phyloP scores from a whole-genome alignment of 2,888 invertebrate genomes.

The Rutpela maculata region DNA sequence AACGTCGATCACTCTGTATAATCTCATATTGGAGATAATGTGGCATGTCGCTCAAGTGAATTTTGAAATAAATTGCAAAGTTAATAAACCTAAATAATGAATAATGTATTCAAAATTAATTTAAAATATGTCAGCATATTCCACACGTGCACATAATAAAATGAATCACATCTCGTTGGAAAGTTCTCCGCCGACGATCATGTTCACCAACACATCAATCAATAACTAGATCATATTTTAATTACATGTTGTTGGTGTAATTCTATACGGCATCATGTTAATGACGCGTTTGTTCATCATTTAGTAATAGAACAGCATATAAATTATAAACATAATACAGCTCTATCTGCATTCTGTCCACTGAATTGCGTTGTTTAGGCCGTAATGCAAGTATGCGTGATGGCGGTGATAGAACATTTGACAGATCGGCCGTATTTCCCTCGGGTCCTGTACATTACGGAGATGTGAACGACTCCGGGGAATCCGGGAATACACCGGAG shows the following conservation, averaged over 20 bases:
- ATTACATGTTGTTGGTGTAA: constrained; percentile 40
- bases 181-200: background rate
- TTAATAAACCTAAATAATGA: no score
- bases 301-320: constrained; percentile 36
- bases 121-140: background rate
- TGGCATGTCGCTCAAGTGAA: no score
- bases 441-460: constrained; percentile 64
- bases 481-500: constrained; percentile 48
- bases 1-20: no score
- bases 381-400: constrained; percentile 47
- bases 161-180: background rate
- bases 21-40: no score
- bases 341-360: constrained; percentile 28
- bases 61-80: no score
- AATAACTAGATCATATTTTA: constrained; percentile 42
- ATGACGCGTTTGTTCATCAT: constrained; percentile 43
- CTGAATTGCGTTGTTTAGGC: constrained; percentile 35
- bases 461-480: constrained; percentile 57
- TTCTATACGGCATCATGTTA: constrained; percentile 34
- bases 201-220: constrained; percentile 28
- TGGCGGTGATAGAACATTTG: constrained; percentile 61
- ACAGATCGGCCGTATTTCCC: constrained; percentile 69
- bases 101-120: background rate
- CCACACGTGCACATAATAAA: background rate
- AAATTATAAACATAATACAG: constrained; percentile 43